Percentiles rank a stretch among this genome's conserved stretches.
phyloP scores from a whole-genome alignment of 2,888 invertebrate genomes.

The Leucophenga montana region DNA sequence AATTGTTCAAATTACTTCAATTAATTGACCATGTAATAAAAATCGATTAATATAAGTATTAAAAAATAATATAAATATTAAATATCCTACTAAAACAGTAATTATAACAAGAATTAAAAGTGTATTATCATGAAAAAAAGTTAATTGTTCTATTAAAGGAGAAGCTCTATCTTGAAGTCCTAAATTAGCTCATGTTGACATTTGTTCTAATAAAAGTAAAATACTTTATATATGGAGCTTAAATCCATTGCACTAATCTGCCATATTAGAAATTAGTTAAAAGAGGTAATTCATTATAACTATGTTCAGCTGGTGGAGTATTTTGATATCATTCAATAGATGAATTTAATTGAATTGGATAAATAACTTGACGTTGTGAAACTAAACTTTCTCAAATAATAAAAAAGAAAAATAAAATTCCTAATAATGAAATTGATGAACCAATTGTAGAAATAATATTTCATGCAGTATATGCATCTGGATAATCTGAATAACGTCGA shows the following conservation, averaged over 20 bases:
- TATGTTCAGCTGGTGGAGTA: constrained; percentile 77
- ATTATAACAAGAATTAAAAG: constrained; percentile 78
- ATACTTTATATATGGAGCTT: constrained; percentile 80
- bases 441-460: no score
- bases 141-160: constrained; percentile 80
- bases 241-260: constrained; percentile 79
- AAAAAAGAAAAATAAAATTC: constrained; percentile 77
- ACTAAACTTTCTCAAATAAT: constrained; percentile 79
- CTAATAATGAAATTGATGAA: no score
- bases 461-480: no score
- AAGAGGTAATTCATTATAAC: constrained; percentile 77
- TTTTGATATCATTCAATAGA: constrained; percentile 79
- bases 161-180: constrained; percentile 78
- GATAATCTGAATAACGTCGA: no score
- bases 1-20: constrained; percentile 79
- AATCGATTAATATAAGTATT: constrained; percentile 77
- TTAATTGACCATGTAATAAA: constrained; percentile 76
- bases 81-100: constrained; percentile 76
- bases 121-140: constrained; percentile 78
- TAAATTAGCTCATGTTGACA: constrained; percentile 77
- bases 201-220: constrained; percentile 77
- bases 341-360: constrained; percentile 74
- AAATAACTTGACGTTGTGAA: constrained; percentile 75
- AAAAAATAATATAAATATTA: constrained; percentile 76
- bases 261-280: constrained; percentile 79